phyloP scores from a whole-genome alignment of 2,888 invertebrate genomes.

The Drosophila prostipennis region DNA sequence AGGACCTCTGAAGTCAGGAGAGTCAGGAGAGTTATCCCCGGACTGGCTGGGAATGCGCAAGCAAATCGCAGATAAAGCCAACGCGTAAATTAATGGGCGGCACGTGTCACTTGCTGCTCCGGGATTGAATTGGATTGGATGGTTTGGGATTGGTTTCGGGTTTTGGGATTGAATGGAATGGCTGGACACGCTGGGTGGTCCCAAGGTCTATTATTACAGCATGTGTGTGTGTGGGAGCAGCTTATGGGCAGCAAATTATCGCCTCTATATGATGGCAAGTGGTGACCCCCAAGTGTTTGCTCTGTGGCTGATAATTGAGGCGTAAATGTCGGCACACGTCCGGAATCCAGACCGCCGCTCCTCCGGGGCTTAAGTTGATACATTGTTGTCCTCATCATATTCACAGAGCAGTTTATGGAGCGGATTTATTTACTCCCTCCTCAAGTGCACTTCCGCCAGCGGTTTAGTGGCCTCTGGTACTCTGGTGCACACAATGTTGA shows the following conservation, averaged over 20 bases:
- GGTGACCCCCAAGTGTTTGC: constrained; percentile 45
- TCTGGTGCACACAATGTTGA: constrained; percentile 57
- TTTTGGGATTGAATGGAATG: constrained; percentile 26
- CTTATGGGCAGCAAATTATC: constrained; percentile 74
- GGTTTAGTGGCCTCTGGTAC: constrained; percentile 32
- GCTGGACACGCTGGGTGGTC: constrained; percentile 70
- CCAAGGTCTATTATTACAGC: constrained; percentile 9
- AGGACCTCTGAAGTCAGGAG: constrained; percentile 22
- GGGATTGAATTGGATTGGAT: constrained; percentile 19
- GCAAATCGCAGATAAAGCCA: constrained; percentile 74
- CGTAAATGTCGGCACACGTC: constrained; percentile 78
- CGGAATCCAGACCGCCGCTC: constrained; percentile 13
- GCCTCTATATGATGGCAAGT: constrained; percentile 40
- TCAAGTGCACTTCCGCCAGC: background rate
- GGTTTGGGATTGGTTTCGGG: constrained; percentile 17
- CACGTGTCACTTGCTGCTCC: constrained; percentile 72
- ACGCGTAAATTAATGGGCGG: constrained; percentile 82
- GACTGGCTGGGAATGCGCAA: constrained; percentile 64
- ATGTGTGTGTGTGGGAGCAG: constrained; percentile 46
- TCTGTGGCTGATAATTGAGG: constrained; percentile 68
- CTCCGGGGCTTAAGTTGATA: constrained; percentile 32
- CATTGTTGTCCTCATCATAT: constrained; percentile 49
- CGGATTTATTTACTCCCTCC: constrained; percentile 27
- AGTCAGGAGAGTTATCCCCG: constrained; percentile 7
- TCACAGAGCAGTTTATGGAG: constrained; percentile 39